Evolutionary conservation across 2,113 vertebrate species (phyloP).

Genomic region (Holacanthus passer): DNA sequence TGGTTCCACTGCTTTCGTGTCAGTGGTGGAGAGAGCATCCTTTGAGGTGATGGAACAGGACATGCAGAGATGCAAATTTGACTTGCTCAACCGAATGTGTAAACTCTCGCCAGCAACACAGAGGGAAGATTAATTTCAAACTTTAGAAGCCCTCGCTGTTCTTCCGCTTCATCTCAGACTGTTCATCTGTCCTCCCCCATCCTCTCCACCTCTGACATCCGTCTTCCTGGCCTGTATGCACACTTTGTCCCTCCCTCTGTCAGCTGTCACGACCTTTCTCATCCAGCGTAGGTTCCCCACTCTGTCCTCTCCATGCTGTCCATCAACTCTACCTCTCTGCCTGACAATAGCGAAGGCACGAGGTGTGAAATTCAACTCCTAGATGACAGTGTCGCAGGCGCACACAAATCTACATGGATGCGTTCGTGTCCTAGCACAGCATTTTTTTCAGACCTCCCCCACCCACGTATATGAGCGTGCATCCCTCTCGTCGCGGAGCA

Average conservation of each 20-base stretch:
- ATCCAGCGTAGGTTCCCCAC: conserved; percentile 37
- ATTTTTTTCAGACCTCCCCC: conserved; percentile 10
- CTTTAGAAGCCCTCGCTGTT: not conserved
- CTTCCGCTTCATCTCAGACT: not conserved
- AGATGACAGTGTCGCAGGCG: conserved; percentile 24
- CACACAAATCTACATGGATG: conserved; percentile 37
- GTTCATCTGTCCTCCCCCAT: conserved; percentile 14
- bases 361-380: conserved; percentile 73
- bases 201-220: conserved; percentile 13
- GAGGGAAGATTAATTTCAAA: conserved; percentile 15
- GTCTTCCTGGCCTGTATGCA: conserved; percentile 27
- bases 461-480: conserved; percentile 25
- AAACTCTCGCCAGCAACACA: not conserved
- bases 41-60: conserved; percentile 28
- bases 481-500: conserved; percentile 6
- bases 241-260: conserved; percentile 29
- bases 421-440: conserved; percentile 4
- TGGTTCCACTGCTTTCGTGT: conserved; percentile 17
- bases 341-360: conserved; percentile 55
- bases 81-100: conserved; percentile 13
- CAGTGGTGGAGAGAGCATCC: conserved; percentile 7
- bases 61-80: conserved; percentile 18
- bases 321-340: conserved; percentile 62
- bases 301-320: conserved; percentile 61
- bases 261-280: conserved; percentile 56